Evolutionary conservation across 2,888 invertebrate species (phyloP), one percentile per base, ranked within the genome.

Genomic region (Theretra japonica): DNA sequence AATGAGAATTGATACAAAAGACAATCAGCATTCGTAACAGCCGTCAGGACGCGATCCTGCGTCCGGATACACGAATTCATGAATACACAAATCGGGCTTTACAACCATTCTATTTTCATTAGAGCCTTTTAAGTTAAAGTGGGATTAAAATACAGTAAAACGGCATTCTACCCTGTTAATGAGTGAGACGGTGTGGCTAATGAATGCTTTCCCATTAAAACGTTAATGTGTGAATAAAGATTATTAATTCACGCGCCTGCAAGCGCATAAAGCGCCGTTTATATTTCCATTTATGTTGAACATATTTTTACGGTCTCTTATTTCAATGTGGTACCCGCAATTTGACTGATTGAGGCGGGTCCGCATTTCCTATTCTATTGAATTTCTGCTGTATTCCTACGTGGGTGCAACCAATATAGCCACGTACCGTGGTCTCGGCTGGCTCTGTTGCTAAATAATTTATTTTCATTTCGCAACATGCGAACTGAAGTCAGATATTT

Each of bases 1-100:
- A 82, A 84, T 86, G 83, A 82, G 80, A 80, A 87, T 88, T 86
- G 86, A 87, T 88, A 85, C 82, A 83, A 84, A 86, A 86, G 82
- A 86, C 85, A 84, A 87, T 85, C 85, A 83, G 80, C 81, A 84
- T 84, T 84, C 75, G 80, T 80, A 85, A 83, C 83, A 86, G 83
- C 76, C 80, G 80, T 80, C 80, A 77, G 76, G 58, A 77, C 72
- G 73, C 68, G 70, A 76, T 70, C 77, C 75, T 77, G 80, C 76
- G 77, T 79, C 73, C 73, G 62, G 73, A 70, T 73, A 76, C 76
- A 79, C 75, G 72, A 79, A 82, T 83, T 89, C 88, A 90, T 89
- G 86, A 90, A 90, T 90, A 89, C 82, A 85, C 86, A 90, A 88
- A 87, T 84, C 78, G 69, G 33, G 60, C 21, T 60, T 50, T 60